Base-by-base conservation (phyloP, 1,140 invertebrate genomes). In the Leptestheria dahalacensis region DNA sequence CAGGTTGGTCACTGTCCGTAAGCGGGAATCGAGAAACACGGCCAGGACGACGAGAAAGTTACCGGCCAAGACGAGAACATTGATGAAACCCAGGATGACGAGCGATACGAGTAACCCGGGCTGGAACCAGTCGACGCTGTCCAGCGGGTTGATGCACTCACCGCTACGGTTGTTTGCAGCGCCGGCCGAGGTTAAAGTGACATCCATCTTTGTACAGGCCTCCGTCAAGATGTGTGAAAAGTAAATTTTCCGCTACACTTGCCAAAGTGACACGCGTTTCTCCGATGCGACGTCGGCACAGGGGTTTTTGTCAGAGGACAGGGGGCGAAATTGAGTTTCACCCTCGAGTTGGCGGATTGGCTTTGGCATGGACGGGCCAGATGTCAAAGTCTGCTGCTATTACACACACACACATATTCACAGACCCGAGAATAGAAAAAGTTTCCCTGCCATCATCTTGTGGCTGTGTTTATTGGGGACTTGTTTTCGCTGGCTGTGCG, bases 11-110 rank as follows among this genome's bases (percentile, higher is more conserved):
- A 94, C 89, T 57, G 88, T 91, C 49, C 89, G 78, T 52, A 95
- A 77, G 70, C 93, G 93, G 47, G 84, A 82, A 21, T 81, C 85
- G 68, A 86, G 83, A 69, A 88, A 86, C 29, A 97, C 91, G 55
- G 92, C 91, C 54, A 88, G 78, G 66, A 96, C 92, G 57, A 96
- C 91, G 28, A 97, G 77, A 64, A 84, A 83, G 74, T 97, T 96
- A 53, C 91, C 90, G 21, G 82, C 79, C 55, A 92, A 83, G 53
- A 93, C 88, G 70, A 91, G 81, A 11, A 89, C 79, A 72, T 89
- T 86, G 66, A 94, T 86, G 61, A 88, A 74, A 48, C 82, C 83
- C 51, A 92, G 77, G 62, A 88, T 75, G 65, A 83, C 79, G 62
- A 93, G 76, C 64, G 83, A 83, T 56, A 80, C 75, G 24, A 55